phyloP scores from a whole-genome alignment of 2,797 vertebrate species.

The Poecilia wingei region DNA sequence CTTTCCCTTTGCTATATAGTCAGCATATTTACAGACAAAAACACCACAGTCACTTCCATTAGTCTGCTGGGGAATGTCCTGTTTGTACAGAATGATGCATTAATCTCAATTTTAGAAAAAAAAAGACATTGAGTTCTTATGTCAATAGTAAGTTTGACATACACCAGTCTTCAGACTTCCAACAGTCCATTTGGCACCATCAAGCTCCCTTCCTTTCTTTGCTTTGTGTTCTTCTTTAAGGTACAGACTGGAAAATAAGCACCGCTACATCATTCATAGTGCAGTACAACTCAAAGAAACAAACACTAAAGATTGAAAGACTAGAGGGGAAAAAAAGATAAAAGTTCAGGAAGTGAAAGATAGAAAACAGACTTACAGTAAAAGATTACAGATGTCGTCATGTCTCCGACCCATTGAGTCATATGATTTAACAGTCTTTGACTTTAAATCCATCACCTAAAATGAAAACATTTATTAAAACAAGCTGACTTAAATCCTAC shows the following conservation, averaged over 20 bases:
- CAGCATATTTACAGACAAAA: conserved; percentile 94
- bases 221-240: conserved; percentile 88
- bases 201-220: conserved; percentile 86
- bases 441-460: conserved; percentile 88
- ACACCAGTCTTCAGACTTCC: conserved; percentile 83
- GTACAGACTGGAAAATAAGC: conserved; percentile 81
- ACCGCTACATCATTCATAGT: conserved; percentile 15
- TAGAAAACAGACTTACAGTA: conserved; percentile 86
- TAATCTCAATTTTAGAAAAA: neutral
- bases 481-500: neutral
- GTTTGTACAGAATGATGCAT: conserved; percentile 5
- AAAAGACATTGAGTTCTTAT: neutral
- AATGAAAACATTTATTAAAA: conserved; percentile 16
- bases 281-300: neutral
- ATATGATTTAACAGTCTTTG: conserved; percentile 86
- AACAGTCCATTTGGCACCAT: conserved; percentile 85
- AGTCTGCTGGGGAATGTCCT: conserved; percentile 94
- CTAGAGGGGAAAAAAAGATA: neutral
- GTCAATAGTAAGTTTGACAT: conserved; percentile 43
- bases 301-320: neutral
- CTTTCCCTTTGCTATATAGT: conserved; percentile 86
- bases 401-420: conserved; percentile 91
- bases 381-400: conserved; percentile 83
- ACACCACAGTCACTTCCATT: conserved; percentile 95
- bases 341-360: neutral